Evolutionary conservation across 2,888 invertebrate genomes (phyloP).

Genomic region (Platerodrilus igneus): DNA sequence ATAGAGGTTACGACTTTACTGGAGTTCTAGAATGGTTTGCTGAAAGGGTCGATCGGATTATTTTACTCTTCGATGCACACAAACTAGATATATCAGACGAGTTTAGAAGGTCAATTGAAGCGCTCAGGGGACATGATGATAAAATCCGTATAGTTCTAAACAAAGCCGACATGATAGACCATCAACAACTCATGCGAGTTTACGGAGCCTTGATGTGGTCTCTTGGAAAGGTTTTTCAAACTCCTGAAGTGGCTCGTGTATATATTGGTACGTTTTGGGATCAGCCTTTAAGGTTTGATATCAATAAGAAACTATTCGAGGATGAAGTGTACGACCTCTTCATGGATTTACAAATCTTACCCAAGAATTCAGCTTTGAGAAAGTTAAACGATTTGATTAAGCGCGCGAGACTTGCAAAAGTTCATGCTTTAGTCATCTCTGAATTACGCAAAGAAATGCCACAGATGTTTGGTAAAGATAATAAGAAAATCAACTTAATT

Average conservation of each 20-base stretch:
- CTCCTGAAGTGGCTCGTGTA: slow-evolving; percentile 97
- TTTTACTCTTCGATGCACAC: slow-evolving; percentile 96
- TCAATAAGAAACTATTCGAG: slow-evolving; percentile 87
- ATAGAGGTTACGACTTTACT: slow-evolving; percentile 93
- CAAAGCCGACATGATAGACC: slow-evolving; percentile 98
- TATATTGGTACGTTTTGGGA: slow-evolving; percentile 99
- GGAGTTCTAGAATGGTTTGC: slow-evolving; percentile 99
- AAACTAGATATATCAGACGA: slow-evolving; percentile 99
- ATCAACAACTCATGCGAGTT: slow-evolving; percentile 96
- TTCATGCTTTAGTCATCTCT: slow-evolving; percentile 95
- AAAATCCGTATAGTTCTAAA: slow-evolving; percentile 97
- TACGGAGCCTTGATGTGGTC: slow-evolving; percentile 99
- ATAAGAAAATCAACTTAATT: slow-evolving; percentile 94
- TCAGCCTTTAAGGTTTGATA: slow-evolving; percentile 88
- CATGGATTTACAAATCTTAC: slow-evolving; percentile 88
- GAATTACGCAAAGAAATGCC: slow-evolving; percentile 95
- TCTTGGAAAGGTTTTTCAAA: slow-evolving; percentile 93
- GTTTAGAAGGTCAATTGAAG: slow-evolving; percentile 94
- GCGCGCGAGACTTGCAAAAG: slow-evolving; percentile 92
- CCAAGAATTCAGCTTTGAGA: slow-evolving; percentile 90
- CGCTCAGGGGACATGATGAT: slow-evolving; percentile 90
- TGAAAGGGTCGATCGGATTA: slow-evolving; percentile 95
- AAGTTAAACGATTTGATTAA: slow-evolving; percentile 98
- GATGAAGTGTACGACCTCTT: slow-evolving; percentile 95
- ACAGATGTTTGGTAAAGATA: slow-evolving; percentile 90